phyloP scores from a whole-genome alignment of 2,888 invertebrate genomes.

The Atherix ibis region DNA sequence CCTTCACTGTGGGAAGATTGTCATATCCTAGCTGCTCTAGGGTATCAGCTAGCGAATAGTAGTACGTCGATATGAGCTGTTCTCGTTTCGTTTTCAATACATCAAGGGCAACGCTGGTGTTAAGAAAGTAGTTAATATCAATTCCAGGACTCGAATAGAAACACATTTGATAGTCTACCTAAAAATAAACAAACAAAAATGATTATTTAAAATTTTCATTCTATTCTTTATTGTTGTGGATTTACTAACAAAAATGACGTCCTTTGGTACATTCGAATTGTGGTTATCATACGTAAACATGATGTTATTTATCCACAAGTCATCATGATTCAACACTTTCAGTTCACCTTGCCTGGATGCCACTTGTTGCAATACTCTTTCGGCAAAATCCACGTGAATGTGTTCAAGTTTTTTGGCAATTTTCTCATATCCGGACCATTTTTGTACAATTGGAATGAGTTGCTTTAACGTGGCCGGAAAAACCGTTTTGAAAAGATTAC shows the following conservation, averaged over 20 bases:
- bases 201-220: not conserved
- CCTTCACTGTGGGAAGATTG: slow-evolving; percentile 1
- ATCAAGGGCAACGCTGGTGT: slow-evolving; percentile 11
- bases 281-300: slow-evolving; percentile 33
- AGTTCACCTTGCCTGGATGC: slow-evolving; percentile 14
- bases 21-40: slow-evolving; percentile 17
- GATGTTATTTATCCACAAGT: slow-evolving; percentile 38
- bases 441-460: too few species aligned
- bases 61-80: slow-evolving; percentile 9
- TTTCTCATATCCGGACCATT: slow-evolving; percentile 23
- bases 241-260: slow-evolving; percentile 33
- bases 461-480: too few species aligned
- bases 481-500: too few species aligned
- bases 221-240: not conserved
- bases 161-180: slow-evolving; percentile 29
- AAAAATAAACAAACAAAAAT: not conserved
- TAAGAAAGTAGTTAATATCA: slow-evolving; percentile 14
- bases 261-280: slow-evolving; percentile 23
- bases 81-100: slow-evolving; percentile 10
- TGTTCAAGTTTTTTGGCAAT: slow-evolving; percentile 20
- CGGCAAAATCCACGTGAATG: not conserved
- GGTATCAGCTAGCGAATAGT: slow-evolving; percentile 12
- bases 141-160: slow-evolving; percentile 20
- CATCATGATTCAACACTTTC: slow-evolving; percentile 37
- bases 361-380: not conserved